A percentile compares a stretch with the other conserved stretches of the same genome.
Conservation (phyloP, 1,140 invertebrate species). For the Cyrtorhinus lividipennis region DNA sequence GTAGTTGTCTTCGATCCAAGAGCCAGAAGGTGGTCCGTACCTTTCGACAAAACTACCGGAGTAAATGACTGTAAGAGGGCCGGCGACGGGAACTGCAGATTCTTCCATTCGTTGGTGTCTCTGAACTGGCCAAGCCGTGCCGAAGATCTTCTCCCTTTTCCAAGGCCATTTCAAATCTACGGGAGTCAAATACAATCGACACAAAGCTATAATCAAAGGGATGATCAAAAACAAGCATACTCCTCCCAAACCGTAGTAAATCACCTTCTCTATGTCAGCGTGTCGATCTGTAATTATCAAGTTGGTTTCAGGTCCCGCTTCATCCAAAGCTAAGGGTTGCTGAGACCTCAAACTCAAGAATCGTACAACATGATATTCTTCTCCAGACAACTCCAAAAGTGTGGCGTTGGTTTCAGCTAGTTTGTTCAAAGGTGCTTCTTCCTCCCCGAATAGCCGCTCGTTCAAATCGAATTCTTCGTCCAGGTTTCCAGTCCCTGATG, state of each 20-base stretch:
- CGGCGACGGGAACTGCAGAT: constrained; percentile 13
- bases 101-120: constrained; percentile 22
- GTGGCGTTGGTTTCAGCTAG: constrained; percentile 30
- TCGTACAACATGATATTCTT: constrained; percentile 29
- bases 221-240: constrained; percentile 24
- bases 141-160: constrained; percentile 23
- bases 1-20: constrained; percentile 26
- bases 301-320: constrained; percentile 17
- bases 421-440: constrained; percentile 27
- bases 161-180: constrained; percentile 25
- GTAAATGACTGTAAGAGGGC: constrained; percentile 27
- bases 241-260: constrained; percentile 26
- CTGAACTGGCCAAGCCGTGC: constrained; percentile 14
- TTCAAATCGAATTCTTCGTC: constrained; percentile 25
- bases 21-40: constrained; percentile 23
- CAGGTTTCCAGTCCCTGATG: constrained; percentile 21
- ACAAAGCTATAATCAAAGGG: constrained; percentile 24
- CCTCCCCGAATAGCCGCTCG: constrained; percentile 22
- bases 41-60: constrained; percentile 27
- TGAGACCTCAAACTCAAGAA: constrained; percentile 24
- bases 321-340: constrained; percentile 23
- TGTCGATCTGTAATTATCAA: constrained; percentile 23
- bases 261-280: constrained; percentile 26
- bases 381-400: constrained; percentile 29
- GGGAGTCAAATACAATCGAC: constrained; percentile 22